Evolutionary conservation across 2,797 vertebrate genomes (phyloP).

Genomic region (Triplophysa yarkandensis): DNA sequence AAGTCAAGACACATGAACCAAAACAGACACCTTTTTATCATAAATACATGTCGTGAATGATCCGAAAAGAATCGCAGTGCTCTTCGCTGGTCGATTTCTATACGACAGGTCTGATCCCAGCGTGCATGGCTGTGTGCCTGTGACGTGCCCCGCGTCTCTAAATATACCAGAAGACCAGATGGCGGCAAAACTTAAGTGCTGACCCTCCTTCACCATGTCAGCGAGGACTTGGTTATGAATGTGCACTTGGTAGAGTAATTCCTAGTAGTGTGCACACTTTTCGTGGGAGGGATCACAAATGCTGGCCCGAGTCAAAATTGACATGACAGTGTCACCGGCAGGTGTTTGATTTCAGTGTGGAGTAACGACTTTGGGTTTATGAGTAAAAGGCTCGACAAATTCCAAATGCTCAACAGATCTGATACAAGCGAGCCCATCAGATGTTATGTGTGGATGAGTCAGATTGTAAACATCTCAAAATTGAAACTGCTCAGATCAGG

Average conservation of each 20-base stretch:
- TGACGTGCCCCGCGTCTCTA: slow-evolving; percentile 67
- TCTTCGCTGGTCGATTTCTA: slow-evolving; percentile 54
- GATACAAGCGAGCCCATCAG: neutral
- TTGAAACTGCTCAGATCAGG: neutral
- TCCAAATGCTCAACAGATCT: neutral
- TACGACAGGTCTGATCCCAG: slow-evolving; percentile 75
- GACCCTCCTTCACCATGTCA: slow-evolving; percentile 59
- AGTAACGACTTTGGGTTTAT: slow-evolving; percentile 23
- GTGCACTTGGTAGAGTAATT: slow-evolving; percentile 10
- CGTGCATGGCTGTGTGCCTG: slow-evolving; percentile 71
- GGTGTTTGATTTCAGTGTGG: slow-evolving; percentile 1
- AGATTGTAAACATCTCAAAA: neutral
- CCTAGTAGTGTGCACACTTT: neutral
- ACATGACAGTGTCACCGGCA: slow-evolving; percentile 1
- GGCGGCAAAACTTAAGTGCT: slow-evolving; percentile 75
- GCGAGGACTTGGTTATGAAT: slow-evolving; percentile 22
- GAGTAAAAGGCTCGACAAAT: too few relatives aligned
- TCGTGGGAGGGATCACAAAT: slow-evolving; percentile 12
- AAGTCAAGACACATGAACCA: too few relatives aligned
- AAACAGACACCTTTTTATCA: too few relatives aligned
- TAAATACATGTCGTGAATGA: too few relatives aligned
- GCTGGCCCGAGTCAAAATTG: neutral
- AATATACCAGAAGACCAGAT: slow-evolving; percentile 79
- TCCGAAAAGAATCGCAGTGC: neutral
- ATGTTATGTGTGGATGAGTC: slow-evolving; percentile 11